Conservation (phyloP, 2,113 vertebrate genomes). For the Callipepla squamata region DNA sequence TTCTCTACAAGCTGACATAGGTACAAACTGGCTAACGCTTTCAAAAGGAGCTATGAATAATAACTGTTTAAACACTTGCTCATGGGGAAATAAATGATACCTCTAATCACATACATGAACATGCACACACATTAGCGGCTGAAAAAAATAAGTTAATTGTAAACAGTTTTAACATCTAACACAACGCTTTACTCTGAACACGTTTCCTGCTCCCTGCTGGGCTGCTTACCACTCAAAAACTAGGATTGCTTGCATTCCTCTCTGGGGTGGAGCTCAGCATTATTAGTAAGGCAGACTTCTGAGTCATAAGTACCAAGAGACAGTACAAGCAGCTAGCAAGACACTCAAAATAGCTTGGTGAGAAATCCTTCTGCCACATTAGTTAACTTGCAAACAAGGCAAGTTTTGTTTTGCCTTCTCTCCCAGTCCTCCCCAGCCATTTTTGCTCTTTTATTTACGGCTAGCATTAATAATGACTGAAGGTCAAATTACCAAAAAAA, state of each 20-base stretch:
- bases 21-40: background rate
- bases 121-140: background rate
- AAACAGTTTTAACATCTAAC: background rate
- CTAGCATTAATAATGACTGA: background rate
- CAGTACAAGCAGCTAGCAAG: background rate
- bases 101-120: background rate
- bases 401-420: background rate
- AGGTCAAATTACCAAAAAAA: background rate
- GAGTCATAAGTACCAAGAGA: slow-evolving; percentile 38
- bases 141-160: background rate
- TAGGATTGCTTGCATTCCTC: slow-evolving; percentile 25
- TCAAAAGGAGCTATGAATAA: background rate
- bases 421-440: background rate
- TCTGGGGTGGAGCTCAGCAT: slow-evolving; percentile 27
- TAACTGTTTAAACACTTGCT: background rate
- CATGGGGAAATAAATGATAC: background rate
- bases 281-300: slow-evolving; percentile 3
- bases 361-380: background rate
- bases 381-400: background rate
- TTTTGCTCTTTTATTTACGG: background rate
- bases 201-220: background rate
- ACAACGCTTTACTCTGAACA: background rate
- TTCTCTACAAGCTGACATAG: background rate
- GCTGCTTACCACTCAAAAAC: background rate
- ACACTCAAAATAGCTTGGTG: background rate